phyloP scores from a whole-genome alignment of 1,140 invertebrate species.

The Cyclargus thomasi region DNA sequence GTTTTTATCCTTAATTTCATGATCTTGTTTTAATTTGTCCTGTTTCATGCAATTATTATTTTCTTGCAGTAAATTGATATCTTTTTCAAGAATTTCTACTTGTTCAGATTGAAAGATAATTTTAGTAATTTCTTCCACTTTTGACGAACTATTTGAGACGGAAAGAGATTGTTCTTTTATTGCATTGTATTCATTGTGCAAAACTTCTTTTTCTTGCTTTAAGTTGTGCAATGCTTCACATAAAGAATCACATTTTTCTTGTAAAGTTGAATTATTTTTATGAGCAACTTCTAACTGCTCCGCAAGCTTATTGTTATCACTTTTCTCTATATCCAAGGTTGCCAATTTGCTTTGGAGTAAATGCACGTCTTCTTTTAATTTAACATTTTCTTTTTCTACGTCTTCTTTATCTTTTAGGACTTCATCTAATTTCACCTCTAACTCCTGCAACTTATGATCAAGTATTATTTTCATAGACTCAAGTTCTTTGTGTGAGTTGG shows the following conservation, averaged over 20 bases:
- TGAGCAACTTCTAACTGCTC: neutral
- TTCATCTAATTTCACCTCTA: slow-evolving; percentile 42
- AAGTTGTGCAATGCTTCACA: slow-evolving; percentile 33
- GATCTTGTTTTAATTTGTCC: slow-evolving; percentile 44
- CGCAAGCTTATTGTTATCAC: neutral
- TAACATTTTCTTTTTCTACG: slow-evolving; percentile 37
- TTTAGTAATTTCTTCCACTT: slow-evolving; percentile 39
- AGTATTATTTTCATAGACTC: slow-evolving; percentile 39
- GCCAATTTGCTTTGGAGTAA: neutral
- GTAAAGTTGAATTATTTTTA: neutral
- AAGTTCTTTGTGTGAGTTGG: slow-evolving; percentile 39
- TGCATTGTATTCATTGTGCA: slow-evolving; percentile 34
- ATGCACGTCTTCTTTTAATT: slow-evolving; percentile 36
- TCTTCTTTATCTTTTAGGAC: slow-evolving; percentile 44
- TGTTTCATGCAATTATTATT: slow-evolving; percentile 43
- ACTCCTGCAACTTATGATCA: slow-evolving; percentile 45
- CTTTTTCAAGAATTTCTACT: slow-evolving; percentile 32
- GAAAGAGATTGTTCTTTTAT: slow-evolving; percentile 34
- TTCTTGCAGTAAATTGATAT: slow-evolving; percentile 36
- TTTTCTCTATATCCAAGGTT: neutral
- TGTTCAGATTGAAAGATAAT: slow-evolving; percentile 36
- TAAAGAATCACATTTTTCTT: slow-evolving; percentile 19
- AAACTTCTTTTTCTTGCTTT: slow-evolving; percentile 32
- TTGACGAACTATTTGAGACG: slow-evolving; percentile 29
- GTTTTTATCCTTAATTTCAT: slow-evolving; percentile 45